Evolutionary conservation across 2,113 vertebrate genomes (phyloP).

Genomic region (Alligator mississippiensis): DNA sequence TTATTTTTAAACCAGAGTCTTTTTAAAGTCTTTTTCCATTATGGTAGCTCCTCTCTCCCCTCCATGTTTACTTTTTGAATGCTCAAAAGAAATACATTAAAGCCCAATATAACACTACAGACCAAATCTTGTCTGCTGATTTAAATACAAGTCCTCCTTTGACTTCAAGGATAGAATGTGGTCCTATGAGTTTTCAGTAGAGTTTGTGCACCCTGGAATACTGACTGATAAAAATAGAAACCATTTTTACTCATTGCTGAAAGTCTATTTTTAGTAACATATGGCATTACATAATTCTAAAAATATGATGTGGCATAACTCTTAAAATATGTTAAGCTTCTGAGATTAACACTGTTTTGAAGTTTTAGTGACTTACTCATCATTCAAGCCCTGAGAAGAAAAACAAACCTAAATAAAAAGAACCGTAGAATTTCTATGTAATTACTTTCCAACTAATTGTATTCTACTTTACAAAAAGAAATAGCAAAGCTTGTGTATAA

Average conservation of each 20-base stretch:
- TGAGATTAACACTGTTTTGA: conserved; percentile 64
- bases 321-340: conserved; percentile 65
- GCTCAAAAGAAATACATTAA: not conserved
- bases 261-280: conserved; percentile 67
- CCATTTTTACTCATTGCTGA: conserved; percentile 65
- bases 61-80: not conserved
- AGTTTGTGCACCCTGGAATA: conserved; percentile 55
- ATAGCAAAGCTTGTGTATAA: not conserved
- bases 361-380: conserved; percentile 61
- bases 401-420: conserved; percentile 38
- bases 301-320: conserved; percentile 69
- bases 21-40: not conserved
- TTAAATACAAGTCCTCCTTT: conserved; percentile 15
- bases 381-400: conserved; percentile 43
- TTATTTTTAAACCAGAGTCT: not conserved
- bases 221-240: conserved; percentile 70
- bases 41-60: not conserved
- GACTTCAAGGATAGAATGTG: conserved; percentile 61
- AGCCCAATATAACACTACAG: not conserved
- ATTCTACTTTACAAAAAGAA: conserved; percentile 6
- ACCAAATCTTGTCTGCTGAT: conserved; percentile 10
- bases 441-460: conserved; percentile 17
- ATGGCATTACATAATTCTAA: conserved; percentile 58
- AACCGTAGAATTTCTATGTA: not conserved
- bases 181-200: conserved; percentile 45